A percentile compares a stretch with the other conserved stretches of the same genome.
phyloP scores from a whole-genome alignment of 2,113 vertebrate species.

The Amia ocellicauda region DNA sequence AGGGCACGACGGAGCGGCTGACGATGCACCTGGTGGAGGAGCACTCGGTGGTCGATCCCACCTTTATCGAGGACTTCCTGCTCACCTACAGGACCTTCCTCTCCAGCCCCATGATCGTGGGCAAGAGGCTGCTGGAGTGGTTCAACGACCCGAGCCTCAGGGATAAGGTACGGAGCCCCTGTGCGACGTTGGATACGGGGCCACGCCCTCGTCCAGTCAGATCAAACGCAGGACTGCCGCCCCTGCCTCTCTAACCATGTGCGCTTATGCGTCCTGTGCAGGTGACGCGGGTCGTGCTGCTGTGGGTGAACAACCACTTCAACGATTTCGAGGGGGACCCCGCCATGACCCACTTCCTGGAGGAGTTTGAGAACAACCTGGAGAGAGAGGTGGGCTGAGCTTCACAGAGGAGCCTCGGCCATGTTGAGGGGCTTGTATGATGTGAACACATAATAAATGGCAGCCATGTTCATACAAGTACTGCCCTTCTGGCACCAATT shows the following conservation, averaged over 20 bases:
- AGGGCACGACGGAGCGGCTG: constrained; percentile 93
- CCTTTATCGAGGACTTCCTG: constrained; percentile 97
- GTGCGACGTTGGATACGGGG: no score
- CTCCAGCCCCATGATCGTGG: constrained; percentile 97
- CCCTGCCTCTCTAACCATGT: no score
- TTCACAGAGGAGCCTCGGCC: no score
- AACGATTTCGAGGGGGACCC: constrained; percentile 98
- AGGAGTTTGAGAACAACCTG: constrained; percentile 97
- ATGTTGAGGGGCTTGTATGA: no score
- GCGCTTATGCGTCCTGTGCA: no score
- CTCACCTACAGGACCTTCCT: constrained; percentile 96
- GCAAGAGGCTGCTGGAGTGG: constrained; percentile 97
- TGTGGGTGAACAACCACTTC: constrained; percentile 99
- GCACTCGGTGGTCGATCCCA: constrained; percentile 96
- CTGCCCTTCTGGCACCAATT: no score
- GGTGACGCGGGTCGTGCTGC: constrained; percentile 98
- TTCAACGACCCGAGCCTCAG: constrained; percentile 99
- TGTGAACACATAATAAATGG: no score
- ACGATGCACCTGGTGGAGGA: constrained; percentile 99
- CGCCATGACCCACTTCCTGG: constrained; percentile 94
- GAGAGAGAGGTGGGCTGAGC: constrained; percentile 85
- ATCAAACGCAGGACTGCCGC: no score
- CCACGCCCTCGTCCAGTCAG: no score
- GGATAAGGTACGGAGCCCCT: constrained; percentile 82
- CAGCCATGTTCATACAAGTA: no score